phyloP scores from a whole-genome alignment of 1,140 invertebrate species.

The Cydia splendana region DNA sequence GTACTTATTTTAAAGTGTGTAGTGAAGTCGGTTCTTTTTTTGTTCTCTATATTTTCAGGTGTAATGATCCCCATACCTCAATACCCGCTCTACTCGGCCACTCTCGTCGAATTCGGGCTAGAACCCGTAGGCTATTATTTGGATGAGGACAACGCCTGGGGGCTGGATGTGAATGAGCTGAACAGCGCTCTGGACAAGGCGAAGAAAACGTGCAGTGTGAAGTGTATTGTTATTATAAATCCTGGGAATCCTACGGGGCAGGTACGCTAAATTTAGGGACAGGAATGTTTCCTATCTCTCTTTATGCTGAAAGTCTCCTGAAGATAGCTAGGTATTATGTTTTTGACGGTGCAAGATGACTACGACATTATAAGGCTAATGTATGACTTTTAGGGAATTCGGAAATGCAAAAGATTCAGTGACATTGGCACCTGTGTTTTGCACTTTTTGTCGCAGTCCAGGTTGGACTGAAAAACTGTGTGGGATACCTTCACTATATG shows the following conservation, averaged over 20 bases:
- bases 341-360: too few species aligned
- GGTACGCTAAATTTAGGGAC: slow-evolving; percentile 42
- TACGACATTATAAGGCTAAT: too few species aligned
- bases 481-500: too few species aligned
- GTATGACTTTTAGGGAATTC: too few species aligned
- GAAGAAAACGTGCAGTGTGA: slow-evolving; percentile 84
- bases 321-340: too few species aligned
- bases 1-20: too few species aligned
- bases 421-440: too few species aligned
- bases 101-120: slow-evolving; percentile 93
- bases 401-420: too few species aligned
- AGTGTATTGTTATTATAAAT: slow-evolving; percentile 97
- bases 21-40: neutral
- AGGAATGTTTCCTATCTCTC: too few species aligned
- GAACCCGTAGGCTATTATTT: slow-evolving; percentile 93
- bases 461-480: too few species aligned
- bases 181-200: slow-evolving; percentile 88
- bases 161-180: slow-evolving; percentile 89
- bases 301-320: too few species aligned
- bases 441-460: too few species aligned
- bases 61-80: slow-evolving; percentile 99
- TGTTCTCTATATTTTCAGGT: slow-evolving; percentile 77
- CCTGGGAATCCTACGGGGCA: slow-evolving; percentile 98
- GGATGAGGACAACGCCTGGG: slow-evolving; percentile 94
- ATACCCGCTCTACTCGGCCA: slow-evolving; percentile 98